phyloP scores from a whole-genome alignment of 2,888 invertebrate species.

The Linyphia triangularis region DNA sequence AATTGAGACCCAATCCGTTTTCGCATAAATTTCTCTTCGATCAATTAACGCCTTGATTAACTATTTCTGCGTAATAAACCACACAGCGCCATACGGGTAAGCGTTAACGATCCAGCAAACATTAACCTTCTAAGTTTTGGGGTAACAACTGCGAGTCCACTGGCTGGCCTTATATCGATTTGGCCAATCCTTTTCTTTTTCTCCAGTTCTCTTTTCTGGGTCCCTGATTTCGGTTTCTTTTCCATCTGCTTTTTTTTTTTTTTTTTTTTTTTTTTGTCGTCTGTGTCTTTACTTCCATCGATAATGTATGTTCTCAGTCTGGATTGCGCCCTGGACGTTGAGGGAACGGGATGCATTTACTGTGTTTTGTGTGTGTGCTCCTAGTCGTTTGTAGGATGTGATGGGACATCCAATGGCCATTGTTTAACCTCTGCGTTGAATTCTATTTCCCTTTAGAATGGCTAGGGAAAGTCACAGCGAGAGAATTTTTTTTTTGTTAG shows the following conservation, averaged over 20 bases:
- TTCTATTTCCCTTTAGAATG: too few relatives aligned
- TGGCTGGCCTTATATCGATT: conserved; percentile 54
- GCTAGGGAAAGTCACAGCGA: too few relatives aligned
- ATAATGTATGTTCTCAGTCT: conserved; percentile 32
- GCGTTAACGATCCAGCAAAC: neutral
- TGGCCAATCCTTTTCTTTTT: conserved; percentile 14
- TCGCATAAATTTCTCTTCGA: conserved; percentile 33
- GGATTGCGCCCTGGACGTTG: neutral
- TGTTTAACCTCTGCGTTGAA: neutral
- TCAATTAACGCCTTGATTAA: conserved; percentile 4
- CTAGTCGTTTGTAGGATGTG: neutral
- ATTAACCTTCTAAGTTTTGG: conserved; percentile 13
- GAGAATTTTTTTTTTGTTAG: too few relatives aligned
- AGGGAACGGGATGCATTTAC: neutral
- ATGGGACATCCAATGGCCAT: neutral
- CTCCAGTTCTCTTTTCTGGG: neutral
- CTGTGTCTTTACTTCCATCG: neutral
- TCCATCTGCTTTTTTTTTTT: neutral
- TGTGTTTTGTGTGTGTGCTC: neutral
- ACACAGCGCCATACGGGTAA: neutral
- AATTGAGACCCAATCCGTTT: conserved; percentile 1
- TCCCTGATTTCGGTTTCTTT: conserved; percentile 45
- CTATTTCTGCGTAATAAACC: neutral
- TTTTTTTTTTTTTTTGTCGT: conserved; percentile 37
- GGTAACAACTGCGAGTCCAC: conserved; percentile 38